Base-by-base conservation (phyloP, 2,113 vertebrate genomes). In the Anhinga anhinga region DNA sequence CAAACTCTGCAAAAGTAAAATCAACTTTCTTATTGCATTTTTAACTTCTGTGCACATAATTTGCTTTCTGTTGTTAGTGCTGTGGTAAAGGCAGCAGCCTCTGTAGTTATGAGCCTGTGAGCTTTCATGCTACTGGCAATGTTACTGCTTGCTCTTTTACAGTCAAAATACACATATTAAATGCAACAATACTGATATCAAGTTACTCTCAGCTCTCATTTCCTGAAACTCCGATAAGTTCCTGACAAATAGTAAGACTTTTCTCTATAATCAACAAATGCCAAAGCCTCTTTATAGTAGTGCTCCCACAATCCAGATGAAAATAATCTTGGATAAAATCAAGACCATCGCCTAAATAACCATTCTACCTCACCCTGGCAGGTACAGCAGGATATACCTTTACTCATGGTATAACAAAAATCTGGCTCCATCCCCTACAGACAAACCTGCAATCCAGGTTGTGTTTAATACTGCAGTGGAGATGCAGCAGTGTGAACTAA, bases 1-100 rank as follows among this genome's bases (percentile, higher is more conserved):
- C 80, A 91, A 91, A 96, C 74, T 92, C 89, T 72, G 71, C 91
- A 94, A 88, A 97, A 86, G 61, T 79, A 56, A 97, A 98, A 88
- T 93, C 83, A 98, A 96, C 93, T 97, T 97, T 95, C 89, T 91
- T 82, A 71, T 88, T 97, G 88, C 23, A 50, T 96, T 97, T 97
- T 97, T 94, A 96, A 96, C 94, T 98, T 97, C 66, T 47, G 81
- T 95, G 82, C 59, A 63, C 61, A 71, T 93, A 78, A 95, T 95
- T 95, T 93, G 36, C 58, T 98, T 93, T 94, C 69, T 62, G 9
- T 44, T 82, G 14, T 79, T 42, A 50, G 52, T 58, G 52, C 61
- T 76, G 25, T 32, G 36, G 27, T 71, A 38, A 89, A 92, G 25
- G 53, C 69, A 85, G 44, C 11, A 69, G 22, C 61, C 88, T 44